Percentiles rank a stretch among this genome's conserved stretches.
These are phyloP conservation scores for Octopus bimaculoides DNA, from an alignment of 1,140 invertebrate species.

Conservation along the genomic window DNA sequence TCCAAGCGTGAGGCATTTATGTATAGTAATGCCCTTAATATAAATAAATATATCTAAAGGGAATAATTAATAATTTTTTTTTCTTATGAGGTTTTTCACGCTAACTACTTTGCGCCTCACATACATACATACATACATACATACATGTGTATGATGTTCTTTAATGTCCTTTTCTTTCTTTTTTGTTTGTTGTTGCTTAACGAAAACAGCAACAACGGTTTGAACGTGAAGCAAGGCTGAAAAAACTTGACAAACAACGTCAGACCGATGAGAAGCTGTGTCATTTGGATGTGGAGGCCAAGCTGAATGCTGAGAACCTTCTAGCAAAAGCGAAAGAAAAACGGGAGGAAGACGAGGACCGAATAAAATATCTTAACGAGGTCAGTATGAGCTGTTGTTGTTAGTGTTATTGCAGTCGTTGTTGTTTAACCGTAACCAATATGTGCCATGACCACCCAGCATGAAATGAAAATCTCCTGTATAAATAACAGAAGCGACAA, in stretches of 20 bases:
- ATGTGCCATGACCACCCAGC: too few relatives aligned
- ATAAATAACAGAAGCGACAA: too few relatives aligned
- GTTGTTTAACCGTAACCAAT: too few relatives aligned
- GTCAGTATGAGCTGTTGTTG: slow-evolving; percentile 22
- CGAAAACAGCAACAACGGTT: slow-evolving; percentile 42
- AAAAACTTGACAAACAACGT: slow-evolving; percentile 50
- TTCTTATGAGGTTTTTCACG: too few relatives aligned
- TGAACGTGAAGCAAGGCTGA: slow-evolving; percentile 51
- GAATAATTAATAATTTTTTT: too few relatives aligned
- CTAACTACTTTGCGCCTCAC: too few relatives aligned
- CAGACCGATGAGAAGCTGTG: slow-evolving; percentile 54
- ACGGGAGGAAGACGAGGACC: slow-evolving; percentile 57
- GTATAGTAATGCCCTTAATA: too few relatives aligned
- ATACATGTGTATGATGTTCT: background rate
- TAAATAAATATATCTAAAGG: too few relatives aligned
- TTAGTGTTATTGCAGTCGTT: too few relatives aligned
- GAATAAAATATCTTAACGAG: slow-evolving; percentile 59
- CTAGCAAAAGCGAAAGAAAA: slow-evolving; percentile 53
- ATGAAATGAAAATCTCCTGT: too few relatives aligned
- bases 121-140: too few relatives aligned
- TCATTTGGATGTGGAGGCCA: slow-evolving; percentile 55
- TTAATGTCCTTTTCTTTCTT: background rate
- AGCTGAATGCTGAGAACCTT: slow-evolving; percentile 54
- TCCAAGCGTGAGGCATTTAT: too few relatives aligned
- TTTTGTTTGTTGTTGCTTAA: background rate